Evolutionary conservation across 2,888 invertebrate genomes (phyloP), one percentile per base, ranked within the genome.

Genomic region (Opisthograptis luteolata): DNA sequence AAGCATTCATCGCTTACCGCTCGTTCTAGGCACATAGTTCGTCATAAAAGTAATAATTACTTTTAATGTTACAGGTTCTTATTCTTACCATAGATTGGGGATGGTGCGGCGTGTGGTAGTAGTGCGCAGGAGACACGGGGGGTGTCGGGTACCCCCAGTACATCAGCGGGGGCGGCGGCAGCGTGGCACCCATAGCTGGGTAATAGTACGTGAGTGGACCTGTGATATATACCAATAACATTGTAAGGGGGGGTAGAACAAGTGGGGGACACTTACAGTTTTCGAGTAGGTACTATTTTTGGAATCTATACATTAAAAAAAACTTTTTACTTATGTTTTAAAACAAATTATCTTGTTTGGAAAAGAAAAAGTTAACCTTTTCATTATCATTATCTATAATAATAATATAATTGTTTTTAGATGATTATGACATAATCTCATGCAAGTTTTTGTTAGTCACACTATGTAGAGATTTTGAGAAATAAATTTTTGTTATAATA

Each of bases 71-170:
- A 41, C 31, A 17, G 15, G 13, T 6, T 32, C 72, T 79, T 64
- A 90, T 6, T 32, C 72, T 79, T 64, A 90, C 90, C 83, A 90
- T 84, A 39, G 86, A 78, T 57, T 88, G 90, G 0, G 87, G 87
- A 60, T 87, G 89, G 54, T 87, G 90, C 14, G 94, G 92, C 1
- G 93, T 93, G 55, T 94, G 95, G 75, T 94, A 96, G 82, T 96
- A 96, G 68, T 95, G 96, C 25, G 97, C 97, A 0, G 98, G 98
- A 30, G 97, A 97, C 10, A 98, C 97, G 0, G 98, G 98, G 25
- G 98, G 98, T 68, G 97, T 97, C 34, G 98, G 97, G 88, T 98
- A 98, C 0, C 96, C 95, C 97, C 97, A 98, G 91, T 97, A 97
- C 66, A 97, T 94, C 54, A 95, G 93, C 42, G 94, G 93, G 19